Evolutionary conservation across 2,797 vertebrate genomes (phyloP), one percentile per base, ranked within the genome.

Genomic region (Vultur gryphus): DNA sequence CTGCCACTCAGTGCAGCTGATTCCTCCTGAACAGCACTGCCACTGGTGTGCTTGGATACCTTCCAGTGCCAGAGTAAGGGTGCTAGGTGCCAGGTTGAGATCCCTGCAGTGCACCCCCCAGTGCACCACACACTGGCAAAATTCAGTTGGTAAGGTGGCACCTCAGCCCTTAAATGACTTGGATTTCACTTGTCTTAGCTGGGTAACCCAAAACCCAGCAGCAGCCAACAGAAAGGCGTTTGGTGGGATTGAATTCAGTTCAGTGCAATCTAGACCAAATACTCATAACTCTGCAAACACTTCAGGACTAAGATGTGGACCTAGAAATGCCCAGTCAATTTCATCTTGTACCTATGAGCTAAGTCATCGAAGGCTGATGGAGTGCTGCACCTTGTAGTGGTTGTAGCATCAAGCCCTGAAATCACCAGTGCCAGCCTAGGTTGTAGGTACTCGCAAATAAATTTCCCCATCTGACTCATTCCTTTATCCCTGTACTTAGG

Each of bases 1-100:
- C 12, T 49, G 62, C 11, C 1, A 0, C 35, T n/a, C 1, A 0
- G 25, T 44, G 54, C 49, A 52, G 26, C 11, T 16, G 2, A 5
- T 35, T 61, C 3, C 8, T 7, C 21, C 29, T 37, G 21, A 29
- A 20, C 15, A 43, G 44, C 44, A 44, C 54, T 83, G 79, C 67
- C 44, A 10, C 33, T 28, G 11, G 2, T 15, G 11, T 41, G 37
- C 18, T 46, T 69, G 26, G 43, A 37, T 33, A 19, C 29, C 33
- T 72, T 58, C 43, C 43, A 58, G 1, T 39, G 26, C 39, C 75
- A 57, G 19, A 12, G 43, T 10, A 39, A 83, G 8, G 7, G 18
- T 72, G 35, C 11, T 2, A 5, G 33, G 41, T 49, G 51, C 35
- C 21, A 44, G 7, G 5, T 7, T 79, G 71, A 66, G 49, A 37